These are phyloP conservation scores for Urocolius indicus DNA, from an alignment of 2,113 vertebrate genomes.

Conservation along the genomic window DNA sequence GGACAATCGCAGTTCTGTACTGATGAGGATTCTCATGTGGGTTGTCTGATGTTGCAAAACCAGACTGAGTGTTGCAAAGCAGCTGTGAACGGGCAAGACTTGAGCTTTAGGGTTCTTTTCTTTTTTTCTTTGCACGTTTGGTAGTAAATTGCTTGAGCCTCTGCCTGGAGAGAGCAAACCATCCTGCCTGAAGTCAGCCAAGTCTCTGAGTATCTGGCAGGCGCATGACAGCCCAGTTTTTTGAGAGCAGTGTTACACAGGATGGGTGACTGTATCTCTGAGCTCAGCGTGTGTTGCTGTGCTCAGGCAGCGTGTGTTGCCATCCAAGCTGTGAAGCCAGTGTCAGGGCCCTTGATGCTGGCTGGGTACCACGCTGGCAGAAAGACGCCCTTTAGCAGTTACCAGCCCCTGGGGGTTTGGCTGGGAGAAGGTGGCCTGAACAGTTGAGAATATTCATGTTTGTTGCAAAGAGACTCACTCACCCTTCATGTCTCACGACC, in stretches of 20 bases:
- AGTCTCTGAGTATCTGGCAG: background rate
- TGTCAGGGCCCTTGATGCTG: background rate
- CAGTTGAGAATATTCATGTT: background rate
- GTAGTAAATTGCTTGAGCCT: background rate
- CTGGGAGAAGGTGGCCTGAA: background rate
- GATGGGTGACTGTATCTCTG: background rate
- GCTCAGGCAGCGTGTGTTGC: background rate
- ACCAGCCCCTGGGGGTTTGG: background rate
- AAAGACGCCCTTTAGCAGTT: background rate
- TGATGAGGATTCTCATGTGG: accelerated
- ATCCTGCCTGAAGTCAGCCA: background rate
- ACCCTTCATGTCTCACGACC: accelerated
- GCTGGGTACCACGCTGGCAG: background rate
- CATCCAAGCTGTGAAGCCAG: background rate
- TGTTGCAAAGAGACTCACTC: background rate
- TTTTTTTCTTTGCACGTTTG: background rate
- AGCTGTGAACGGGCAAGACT: background rate
- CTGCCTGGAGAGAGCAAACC: background rate
- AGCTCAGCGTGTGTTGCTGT: background rate
- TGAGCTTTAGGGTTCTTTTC: background rate
- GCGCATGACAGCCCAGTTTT: background rate
- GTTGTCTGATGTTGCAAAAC: background rate
- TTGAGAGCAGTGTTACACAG: background rate
- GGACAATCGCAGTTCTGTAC: accelerated
- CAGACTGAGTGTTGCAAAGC: no score